Evolutionary conservation across 2,113 vertebrate species (phyloP).

Genomic region (Nothobranchius furzeri): DNA sequence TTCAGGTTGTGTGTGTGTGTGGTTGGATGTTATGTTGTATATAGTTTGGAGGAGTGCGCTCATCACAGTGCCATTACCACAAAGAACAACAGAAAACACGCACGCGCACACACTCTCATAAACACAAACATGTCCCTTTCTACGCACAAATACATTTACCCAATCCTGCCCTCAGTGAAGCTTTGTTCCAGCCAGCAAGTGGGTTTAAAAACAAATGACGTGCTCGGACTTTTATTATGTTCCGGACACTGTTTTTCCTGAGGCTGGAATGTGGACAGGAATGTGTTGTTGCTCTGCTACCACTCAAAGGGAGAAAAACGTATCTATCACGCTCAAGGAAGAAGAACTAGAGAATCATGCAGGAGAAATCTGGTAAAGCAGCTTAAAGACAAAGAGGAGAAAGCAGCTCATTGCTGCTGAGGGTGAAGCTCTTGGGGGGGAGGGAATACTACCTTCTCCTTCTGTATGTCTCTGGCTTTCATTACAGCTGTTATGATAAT

Average conservation of each 20-base stretch:
- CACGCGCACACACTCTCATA: constrained; percentile 34
- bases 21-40: constrained; percentile 11
- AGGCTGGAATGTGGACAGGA: constrained; percentile 77
- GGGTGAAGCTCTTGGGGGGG: constrained; percentile 13
- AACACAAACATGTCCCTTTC: constrained; percentile 59
- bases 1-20: constrained; percentile 13
- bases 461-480: constrained; percentile 39
- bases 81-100: constrained; percentile 42
- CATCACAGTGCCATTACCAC: constrained; percentile 39
- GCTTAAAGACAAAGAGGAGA: constrained; percentile 10
- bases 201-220: constrained; percentile 77
- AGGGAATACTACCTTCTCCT: constrained; percentile 3
- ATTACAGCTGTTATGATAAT: constrained; percentile 72
- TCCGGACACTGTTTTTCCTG: constrained; percentile 78
- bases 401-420: constrained; percentile 32
- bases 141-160: constrained; percentile 62
- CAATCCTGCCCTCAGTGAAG: constrained; percentile 55
- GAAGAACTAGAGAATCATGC: constrained; percentile 15
- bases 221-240: constrained; percentile 77
- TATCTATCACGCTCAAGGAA: constrained; percentile 46
- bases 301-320: constrained; percentile 67
- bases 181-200: constrained; percentile 71
- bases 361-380: constrained; percentile 4
- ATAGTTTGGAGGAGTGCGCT: constrained; percentile 18
- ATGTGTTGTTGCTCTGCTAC: constrained; percentile 77